Evolutionary conservation across 2,113 vertebrate genomes (phyloP), one percentile per base, ranked within the genome.

Genomic region (Ctenomys sociabilis): DNA sequence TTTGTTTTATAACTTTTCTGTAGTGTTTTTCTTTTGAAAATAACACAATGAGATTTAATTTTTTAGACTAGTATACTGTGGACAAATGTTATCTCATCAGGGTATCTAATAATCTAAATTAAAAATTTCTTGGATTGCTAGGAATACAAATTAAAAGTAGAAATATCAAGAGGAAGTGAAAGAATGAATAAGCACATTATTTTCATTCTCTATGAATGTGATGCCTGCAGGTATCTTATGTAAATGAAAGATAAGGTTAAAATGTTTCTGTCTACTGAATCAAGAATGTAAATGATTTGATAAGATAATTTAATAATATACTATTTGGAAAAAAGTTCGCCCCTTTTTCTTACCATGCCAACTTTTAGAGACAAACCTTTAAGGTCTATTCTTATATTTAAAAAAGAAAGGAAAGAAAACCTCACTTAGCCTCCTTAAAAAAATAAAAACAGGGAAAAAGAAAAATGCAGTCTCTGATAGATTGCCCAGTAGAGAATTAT

Each of bases 401-500:
- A 68, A 70, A 59, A 32, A 70, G 24, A 59, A 94, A 63, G 11
- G 7, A 0, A 4, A 13, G 16, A 30, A 70, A 45, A 40, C 40
- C 35, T 70, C 10, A 37, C 19, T 61, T 85, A 92, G 73, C 17
- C 64, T 97, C 64, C 52, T 91, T 94, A 59, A 93, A 94, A 98
- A 94, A 90, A 92, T 30, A 49, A 92, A 57, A 26, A 37, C 32
- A 82, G 35, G 12, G 61, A 90, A 43, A 88, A 83, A 78, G 82
- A 52, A 87, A 85, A 92, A 91, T 52, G 6, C 93, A 95, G 52
- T 61, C 35, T 95, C 88, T 32, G 24, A 98, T 98, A 97, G 97
- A 98, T 98, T 98, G 96, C 97, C 97, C 95, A 97, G 96, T 40
- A 96, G 97, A 98, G 97, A 98, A 97, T 98, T 98, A 98, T 98